phyloP scores from a whole-genome alignment of 2,113 vertebrate species.

The Carollia perspicillata region DNA sequence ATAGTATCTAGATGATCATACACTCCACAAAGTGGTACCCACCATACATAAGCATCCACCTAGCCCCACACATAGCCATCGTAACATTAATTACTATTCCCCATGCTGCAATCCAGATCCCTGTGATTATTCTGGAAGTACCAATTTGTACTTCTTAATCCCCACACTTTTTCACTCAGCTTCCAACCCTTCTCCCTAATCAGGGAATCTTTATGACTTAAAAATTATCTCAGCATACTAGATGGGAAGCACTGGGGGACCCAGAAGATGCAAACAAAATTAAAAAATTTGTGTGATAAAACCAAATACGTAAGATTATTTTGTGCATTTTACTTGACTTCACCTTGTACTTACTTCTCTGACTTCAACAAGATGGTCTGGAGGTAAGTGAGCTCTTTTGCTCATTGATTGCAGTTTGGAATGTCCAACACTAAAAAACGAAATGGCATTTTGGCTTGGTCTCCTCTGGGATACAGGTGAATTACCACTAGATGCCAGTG shows the following conservation, averaged over 20 bases:
- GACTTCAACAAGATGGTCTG: conserved; percentile 95
- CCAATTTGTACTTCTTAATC: background rate
- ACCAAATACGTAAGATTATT: background rate
- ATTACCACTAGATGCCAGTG: conserved; percentile 92
- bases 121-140: background rate
- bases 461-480: conserved; percentile 92
- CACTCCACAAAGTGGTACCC: background rate
- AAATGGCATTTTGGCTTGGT: conserved; percentile 89
- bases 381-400: conserved; percentile 88
- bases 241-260: background rate
- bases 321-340: conserved; percentile 14
- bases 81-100: background rate
- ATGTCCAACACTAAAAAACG: conserved; percentile 88
- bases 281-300: background rate
- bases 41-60: background rate
- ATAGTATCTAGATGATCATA: background rate
- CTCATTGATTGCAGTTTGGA: conserved; percentile 88
- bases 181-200: background rate
- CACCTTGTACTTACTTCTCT: conserved; percentile 88
- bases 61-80: background rate
- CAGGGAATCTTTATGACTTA: background rate
- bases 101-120: background rate
- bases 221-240: background rate
- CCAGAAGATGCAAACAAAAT: background rate
- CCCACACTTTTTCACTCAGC: background rate